These are phyloP conservation scores for Hippopotamus amphibius DNA, from an alignment of 2,113 vertebrate genomes.

Conservation along the genomic window DNA sequence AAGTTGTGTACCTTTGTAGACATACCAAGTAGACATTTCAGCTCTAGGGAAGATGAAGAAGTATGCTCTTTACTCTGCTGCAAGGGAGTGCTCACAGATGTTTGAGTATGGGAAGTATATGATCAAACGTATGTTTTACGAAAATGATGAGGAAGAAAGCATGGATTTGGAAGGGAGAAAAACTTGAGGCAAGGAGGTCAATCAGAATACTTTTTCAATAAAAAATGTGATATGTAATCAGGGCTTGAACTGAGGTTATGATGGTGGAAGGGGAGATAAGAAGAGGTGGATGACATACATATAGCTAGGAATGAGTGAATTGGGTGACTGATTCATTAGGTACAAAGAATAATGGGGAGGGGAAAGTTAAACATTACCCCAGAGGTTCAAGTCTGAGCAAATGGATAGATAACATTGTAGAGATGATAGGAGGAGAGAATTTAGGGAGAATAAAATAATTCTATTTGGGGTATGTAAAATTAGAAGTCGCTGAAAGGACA, in stretches of 20 bases:
- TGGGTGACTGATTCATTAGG: background rate
- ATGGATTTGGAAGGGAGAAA: slow-evolving; percentile 15
- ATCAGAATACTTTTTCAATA: background rate
- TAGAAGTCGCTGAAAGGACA: background rate
- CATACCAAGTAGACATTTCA: background rate
- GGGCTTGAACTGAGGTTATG: background rate
- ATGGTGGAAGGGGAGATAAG: background rate
- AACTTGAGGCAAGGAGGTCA: background rate
- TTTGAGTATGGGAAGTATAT: background rate
- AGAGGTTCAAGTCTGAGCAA: background rate
- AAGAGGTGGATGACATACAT: background rate
- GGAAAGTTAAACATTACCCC: background rate
- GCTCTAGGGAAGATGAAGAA: background rate
- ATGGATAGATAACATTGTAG: background rate
- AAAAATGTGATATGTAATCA: background rate
- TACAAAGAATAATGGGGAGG: background rate
- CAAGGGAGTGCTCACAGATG: background rate
- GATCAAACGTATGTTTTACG: background rate
- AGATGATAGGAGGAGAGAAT: background rate
- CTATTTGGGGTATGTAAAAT: background rate
- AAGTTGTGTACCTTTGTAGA: background rate
- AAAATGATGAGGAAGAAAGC: background rate
- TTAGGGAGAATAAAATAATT: slow-evolving; percentile 34
- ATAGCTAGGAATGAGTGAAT: background rate
- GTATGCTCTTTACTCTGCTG: slow-evolving; percentile 14